Percentiles rank a stretch among this genome's conserved stretches.
phyloP scores from a whole-genome alignment of 1,140 invertebrate genomes.

The Drosophila subpulchrella region DNA sequence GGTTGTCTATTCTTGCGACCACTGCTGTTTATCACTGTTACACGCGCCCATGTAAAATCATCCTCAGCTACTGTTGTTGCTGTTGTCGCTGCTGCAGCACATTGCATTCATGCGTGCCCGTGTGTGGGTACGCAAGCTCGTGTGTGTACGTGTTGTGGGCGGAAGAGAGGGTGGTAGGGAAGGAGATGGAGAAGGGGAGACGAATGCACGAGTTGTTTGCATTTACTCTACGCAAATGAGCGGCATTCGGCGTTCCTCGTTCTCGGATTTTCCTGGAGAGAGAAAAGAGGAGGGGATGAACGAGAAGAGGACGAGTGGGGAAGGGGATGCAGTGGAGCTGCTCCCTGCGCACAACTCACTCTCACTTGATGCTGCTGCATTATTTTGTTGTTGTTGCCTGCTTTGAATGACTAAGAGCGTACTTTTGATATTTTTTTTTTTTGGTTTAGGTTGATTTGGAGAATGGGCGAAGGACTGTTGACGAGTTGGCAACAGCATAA shows the following conservation, averaged over 20 bases:
- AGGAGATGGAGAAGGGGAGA: constrained; percentile 21
- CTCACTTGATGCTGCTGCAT: constrained; percentile 69
- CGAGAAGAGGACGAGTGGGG: background rate
- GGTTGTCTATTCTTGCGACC: constrained; percentile 7
- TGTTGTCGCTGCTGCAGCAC: constrained; percentile 28
- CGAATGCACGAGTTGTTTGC: constrained; percentile 69
- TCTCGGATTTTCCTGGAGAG: constrained; percentile 48
- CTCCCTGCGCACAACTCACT: constrained; percentile 64
- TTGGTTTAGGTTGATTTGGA: constrained; percentile 26
- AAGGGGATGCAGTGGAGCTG: background rate
- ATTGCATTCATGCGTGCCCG: constrained; percentile 72
- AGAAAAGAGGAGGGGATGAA: background rate
- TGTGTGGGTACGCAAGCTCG: constrained; percentile 40
- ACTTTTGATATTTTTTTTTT: constrained; percentile 37
- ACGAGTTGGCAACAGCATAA: constrained; percentile 73
- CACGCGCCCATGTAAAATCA: constrained; percentile 59
- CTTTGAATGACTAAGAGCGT: constrained; percentile 72
- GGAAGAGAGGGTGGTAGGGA: constrained; percentile 6
- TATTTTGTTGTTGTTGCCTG: constrained; percentile 55
- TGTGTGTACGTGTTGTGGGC: constrained; percentile 28
- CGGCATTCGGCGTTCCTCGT: constrained; percentile 62
- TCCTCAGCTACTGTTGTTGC: constrained; percentile 30
- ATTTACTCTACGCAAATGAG: constrained; percentile 82
- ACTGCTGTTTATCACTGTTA: constrained; percentile 50
- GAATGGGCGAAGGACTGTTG: constrained; percentile 53